Percentiles rank a stretch among this genome's conserved stretches.
phyloP scores from a whole-genome alignment of 2,888 invertebrate species.

The Hydrotaea cyrtoneurina region DNA sequence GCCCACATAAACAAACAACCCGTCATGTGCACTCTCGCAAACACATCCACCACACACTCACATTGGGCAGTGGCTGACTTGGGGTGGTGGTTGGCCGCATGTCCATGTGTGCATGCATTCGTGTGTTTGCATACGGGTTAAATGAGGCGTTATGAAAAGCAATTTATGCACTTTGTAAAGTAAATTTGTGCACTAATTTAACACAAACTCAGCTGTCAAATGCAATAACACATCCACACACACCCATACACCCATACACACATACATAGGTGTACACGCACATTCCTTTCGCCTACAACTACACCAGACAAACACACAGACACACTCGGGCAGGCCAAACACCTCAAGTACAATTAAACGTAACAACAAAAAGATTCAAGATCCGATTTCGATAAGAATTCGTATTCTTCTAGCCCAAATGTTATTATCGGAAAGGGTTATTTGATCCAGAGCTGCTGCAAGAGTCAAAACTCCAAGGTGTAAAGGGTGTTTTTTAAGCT shows the following conservation, averaged over 20 bases:
- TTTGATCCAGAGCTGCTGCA: too few species aligned
- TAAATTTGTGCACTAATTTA: conserved; percentile 65
- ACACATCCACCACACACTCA: background rate
- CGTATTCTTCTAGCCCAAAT: too few species aligned
- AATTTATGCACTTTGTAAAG: conserved; percentile 66
- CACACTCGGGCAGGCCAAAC: background rate
- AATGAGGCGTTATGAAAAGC: conserved; percentile 66
- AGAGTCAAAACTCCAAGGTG: too few species aligned
- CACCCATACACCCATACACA: background rate
- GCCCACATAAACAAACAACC: conserved; percentile 11
- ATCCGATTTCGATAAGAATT: too few species aligned
- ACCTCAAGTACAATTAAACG: background rate
- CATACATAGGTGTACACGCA: background rate
- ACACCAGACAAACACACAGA: background rate
- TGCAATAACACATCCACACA: conserved; percentile 50
- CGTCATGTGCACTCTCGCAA: background rate
- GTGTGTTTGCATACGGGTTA: conserved; percentile 56
- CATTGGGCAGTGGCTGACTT: too few species aligned
- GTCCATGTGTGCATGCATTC: background rate
- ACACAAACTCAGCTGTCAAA: conserved; percentile 67
- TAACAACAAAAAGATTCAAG: too few species aligned
- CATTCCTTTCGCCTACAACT: background rate
- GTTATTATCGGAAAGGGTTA: too few species aligned
- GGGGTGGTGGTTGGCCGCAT: too few species aligned
- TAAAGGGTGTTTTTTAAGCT: too few species aligned